Evolutionary conservation across 1,140 invertebrate genomes (phyloP).

Genomic region (Tetragonula clypearis): DNA sequence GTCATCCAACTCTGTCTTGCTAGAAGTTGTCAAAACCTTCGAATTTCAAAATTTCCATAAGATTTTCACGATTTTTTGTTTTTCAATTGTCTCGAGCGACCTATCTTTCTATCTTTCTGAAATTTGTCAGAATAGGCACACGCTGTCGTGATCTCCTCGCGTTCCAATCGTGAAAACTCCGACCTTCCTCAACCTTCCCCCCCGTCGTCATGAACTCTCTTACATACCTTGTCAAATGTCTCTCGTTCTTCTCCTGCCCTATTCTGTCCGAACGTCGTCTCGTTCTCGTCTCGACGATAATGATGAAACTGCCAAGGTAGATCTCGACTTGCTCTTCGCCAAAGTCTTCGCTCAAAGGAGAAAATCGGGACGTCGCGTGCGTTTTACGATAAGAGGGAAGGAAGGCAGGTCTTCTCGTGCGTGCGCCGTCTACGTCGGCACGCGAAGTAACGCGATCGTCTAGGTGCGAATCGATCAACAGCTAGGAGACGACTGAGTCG

Average conservation of each 20-base stretch:
- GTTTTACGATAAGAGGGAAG: neutral
- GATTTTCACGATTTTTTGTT: neutral
- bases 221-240: conserved; percentile 1
- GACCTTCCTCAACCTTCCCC: neutral
- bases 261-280: too few relatives aligned
- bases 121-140: neutral
- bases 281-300: neutral
- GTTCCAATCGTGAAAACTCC: neutral
- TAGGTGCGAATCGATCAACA: conserved; percentile 6
- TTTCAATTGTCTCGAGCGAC: too few relatives aligned
- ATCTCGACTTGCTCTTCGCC: neutral
- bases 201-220: neutral
- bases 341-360: neutral
- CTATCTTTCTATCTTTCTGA: too few relatives aligned
- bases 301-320: neutral
- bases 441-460: neutral
- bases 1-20: neutral
- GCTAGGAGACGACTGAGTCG: conserved; percentile 31
- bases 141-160: neutral
- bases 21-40: neutral
- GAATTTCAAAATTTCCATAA: neutral
- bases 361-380: neutral
- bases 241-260: neutral
- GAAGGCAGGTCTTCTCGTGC: neutral
- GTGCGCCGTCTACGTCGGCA: neutral